Percentiles rank a stretch among this genome's conserved stretches.
These are phyloP conservation scores for Pseudomyrmex sp. DNA, from an alignment of 1,140 invertebrate genomes.

Conservation along the genomic window DNA sequence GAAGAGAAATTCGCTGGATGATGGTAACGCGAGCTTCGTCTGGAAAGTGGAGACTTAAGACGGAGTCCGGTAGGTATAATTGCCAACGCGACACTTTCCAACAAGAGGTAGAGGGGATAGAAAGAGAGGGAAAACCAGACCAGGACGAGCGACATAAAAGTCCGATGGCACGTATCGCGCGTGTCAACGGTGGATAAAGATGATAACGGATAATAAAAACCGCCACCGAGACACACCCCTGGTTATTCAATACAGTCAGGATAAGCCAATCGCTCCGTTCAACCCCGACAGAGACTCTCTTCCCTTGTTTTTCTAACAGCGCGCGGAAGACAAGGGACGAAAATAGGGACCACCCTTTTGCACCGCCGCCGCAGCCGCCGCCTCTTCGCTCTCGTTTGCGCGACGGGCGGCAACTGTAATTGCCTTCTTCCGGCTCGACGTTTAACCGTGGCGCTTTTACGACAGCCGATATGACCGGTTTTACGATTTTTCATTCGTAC, in stretches of 20 bases:
- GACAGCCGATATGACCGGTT: constrained; percentile 69
- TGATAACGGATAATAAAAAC: constrained; percentile 45
- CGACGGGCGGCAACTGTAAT: constrained; percentile 62
- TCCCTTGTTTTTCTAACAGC: background rate
- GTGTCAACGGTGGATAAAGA: constrained; percentile 10
- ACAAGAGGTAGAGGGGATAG: background rate
- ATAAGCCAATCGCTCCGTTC: constrained; percentile 39
- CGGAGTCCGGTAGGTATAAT: constrained; percentile 54
- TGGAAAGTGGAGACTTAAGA: constrained; percentile 52
- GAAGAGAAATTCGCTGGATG: constrained; percentile 57
- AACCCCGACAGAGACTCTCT: background rate
- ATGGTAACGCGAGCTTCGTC: constrained; percentile 58
- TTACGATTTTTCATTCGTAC: constrained; percentile 67
- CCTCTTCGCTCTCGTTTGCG: constrained; percentile 57
- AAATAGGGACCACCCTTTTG: constrained; percentile 19
- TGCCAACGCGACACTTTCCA: constrained; percentile 56
- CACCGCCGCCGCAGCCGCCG: background rate
- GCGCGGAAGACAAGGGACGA: background rate
- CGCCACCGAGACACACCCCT: background rate
- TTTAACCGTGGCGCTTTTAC: constrained; percentile 64
- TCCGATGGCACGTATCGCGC: constrained; percentile 29
- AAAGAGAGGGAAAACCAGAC: background rate
- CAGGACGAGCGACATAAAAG: background rate
- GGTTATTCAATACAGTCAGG: constrained; percentile 49
- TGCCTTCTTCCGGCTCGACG: constrained; percentile 59